Evolutionary conservation across 2,113 vertebrate species (phyloP).

Genomic region (Crypturellus undulatus): DNA sequence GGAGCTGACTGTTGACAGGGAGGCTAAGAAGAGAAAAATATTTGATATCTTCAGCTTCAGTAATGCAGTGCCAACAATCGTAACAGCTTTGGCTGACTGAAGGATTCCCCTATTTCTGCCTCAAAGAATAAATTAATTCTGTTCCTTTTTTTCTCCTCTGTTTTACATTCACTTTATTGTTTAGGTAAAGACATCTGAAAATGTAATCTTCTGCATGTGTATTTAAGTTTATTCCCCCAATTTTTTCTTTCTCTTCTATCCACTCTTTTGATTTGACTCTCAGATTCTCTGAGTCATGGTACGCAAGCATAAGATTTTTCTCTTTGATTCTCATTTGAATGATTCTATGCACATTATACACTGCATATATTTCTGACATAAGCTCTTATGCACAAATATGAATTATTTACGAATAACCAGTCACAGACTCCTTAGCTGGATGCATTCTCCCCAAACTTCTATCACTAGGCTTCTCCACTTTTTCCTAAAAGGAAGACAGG

Average conservation of each 20-base stretch:
- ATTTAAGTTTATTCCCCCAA: background rate
- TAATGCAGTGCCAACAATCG: background rate
- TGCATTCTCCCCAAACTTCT: background rate
- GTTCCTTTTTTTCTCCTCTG: background rate
- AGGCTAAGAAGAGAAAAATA: background rate
- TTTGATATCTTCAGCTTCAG: background rate
- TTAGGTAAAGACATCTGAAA: slow-evolving; percentile 48
- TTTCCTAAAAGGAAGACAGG: background rate
- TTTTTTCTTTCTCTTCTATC: background rate
- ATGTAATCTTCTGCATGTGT: slow-evolving; percentile 40
- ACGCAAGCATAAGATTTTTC: background rate
- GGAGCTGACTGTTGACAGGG: background rate
- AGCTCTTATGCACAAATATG: background rate
- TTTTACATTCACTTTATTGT: slow-evolving; percentile 35
- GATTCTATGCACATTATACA: background rate
- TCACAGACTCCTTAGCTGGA: background rate
- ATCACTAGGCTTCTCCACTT: background rate
- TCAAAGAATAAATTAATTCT: background rate
- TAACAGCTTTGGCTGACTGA: background rate
- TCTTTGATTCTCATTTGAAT: background rate
- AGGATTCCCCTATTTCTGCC: background rate
- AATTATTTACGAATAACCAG: background rate
- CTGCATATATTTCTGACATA: background rate
- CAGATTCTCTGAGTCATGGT: background rate
- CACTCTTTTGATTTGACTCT: background rate